Evolutionary conservation across 2,888 invertebrate genomes (phyloP).

Genomic region (Euzetes globulus): DNA sequence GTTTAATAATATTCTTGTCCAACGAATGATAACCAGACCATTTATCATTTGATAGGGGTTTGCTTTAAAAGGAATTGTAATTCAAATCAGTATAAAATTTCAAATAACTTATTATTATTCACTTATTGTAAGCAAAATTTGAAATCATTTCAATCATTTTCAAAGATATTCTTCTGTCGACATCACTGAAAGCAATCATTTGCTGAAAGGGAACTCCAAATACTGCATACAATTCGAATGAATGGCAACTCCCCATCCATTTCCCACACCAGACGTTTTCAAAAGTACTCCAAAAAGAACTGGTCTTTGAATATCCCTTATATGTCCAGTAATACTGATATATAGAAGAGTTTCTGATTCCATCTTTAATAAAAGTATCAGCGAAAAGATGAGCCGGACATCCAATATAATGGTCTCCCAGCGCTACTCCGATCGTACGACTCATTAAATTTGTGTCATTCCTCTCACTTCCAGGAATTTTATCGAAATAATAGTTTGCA

Average conservation of each 20-base stretch:
- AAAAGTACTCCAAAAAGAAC: slow-evolving; percentile 31
- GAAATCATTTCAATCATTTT: slow-evolving; percentile 28
- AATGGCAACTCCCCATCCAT: slow-evolving; percentile 38
- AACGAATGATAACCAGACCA: not conserved
- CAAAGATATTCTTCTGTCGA: slow-evolving; percentile 29
- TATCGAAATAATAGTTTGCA: slow-evolving; percentile 15
- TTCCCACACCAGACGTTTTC: slow-evolving; percentile 30
- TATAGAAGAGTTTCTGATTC: not conserved
- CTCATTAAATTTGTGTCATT: slow-evolving; percentile 8
- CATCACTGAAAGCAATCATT: slow-evolving; percentile 20
- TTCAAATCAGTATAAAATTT: not conserved
- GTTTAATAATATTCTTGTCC: not conserved
- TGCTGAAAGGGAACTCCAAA: slow-evolving; percentile 34
- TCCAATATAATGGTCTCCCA: slow-evolving; percentile 29
- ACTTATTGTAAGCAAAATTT: slow-evolving; percentile 32
- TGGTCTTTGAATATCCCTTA: slow-evolving; percentile 26
- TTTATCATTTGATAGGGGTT: not conserved
- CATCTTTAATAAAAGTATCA: not conserved
- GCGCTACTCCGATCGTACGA: slow-evolving; percentile 8
- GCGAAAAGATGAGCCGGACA: slow-evolving; percentile 22
- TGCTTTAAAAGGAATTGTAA: not conserved
- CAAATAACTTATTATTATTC: not conserved
- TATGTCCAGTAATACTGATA: slow-evolving; percentile 34
- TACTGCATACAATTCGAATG: slow-evolving; percentile 33
- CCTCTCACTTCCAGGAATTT: not conserved